Percentiles rank a stretch among this genome's conserved stretches.
phyloP scores from a whole-genome alignment of 2,797 vertebrate species.

The Enteromius fasciolatus region DNA sequence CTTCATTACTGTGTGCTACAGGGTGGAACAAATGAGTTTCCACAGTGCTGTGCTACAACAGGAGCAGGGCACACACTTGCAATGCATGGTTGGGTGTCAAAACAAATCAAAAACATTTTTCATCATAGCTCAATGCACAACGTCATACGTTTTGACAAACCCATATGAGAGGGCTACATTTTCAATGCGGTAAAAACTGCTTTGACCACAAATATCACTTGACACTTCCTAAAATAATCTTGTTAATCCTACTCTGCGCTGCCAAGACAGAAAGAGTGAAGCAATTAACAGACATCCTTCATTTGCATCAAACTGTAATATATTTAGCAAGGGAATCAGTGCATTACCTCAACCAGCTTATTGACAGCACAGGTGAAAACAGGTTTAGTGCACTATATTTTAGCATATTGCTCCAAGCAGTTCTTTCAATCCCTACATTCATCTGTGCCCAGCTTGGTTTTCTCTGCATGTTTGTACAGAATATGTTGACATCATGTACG shows the following conservation, averaged over 20 bases:
- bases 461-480: conserved; percentile 9
- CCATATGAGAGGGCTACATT: conserved; percentile 14
- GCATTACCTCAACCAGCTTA: neutral
- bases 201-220: neutral
- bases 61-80: conserved; percentile 12
- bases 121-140: conserved; percentile 23
- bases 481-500: neutral
- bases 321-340: neutral
- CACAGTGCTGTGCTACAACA: conserved; percentile 33
- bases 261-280: conserved; percentile 6
- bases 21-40: conserved; percentile 59
- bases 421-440: neutral
- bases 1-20: conserved; percentile 58
- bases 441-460: neutral
- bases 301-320: conserved; percentile 16
- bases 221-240: conserved; percentile 31
- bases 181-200: neutral
- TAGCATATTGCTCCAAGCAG: neutral
- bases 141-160: conserved; percentile 20
- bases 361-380: conserved; percentile 14
- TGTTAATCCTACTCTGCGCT: neutral
- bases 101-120: conserved; percentile 36
- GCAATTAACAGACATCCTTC: conserved; percentile 26
- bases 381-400: neutral
- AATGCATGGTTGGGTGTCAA: conserved; percentile 16